Evolutionary conservation across 35 echinoderm and acorn worm genomes (phyloP).

Genomic region (Strongylocentrotus purpuratus): DNA sequence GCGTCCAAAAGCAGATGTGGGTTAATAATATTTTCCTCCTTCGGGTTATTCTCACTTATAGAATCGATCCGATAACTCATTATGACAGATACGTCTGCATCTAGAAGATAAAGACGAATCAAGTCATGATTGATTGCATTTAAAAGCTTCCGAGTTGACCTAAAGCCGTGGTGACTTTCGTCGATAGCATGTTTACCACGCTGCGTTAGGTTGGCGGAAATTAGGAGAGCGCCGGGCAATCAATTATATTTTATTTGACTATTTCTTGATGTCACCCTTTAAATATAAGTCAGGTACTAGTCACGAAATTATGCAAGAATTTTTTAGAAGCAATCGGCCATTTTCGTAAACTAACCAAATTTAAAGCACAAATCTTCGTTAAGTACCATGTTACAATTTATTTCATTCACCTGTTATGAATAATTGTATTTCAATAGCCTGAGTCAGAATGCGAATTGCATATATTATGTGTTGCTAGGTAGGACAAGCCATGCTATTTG

Average conservation of each 20-base stretch:
- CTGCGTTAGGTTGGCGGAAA: neutral
- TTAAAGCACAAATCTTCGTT: no score
- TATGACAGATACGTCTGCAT: neutral
- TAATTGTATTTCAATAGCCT: no score
- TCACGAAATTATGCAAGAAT: no score
- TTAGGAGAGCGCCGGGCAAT: neutral
- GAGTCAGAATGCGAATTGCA: no score
- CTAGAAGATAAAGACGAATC: neutral
- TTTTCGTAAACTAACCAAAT: no score
- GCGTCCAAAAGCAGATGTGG: neutral
- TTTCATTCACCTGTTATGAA: no score
- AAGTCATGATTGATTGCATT: constrained; percentile 4
- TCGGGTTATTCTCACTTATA: neutral
- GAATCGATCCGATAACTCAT: neutral
- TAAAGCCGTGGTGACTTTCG: neutral
- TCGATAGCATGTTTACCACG: neutral
- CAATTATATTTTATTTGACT: neutral
- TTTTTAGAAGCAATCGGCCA: no score
- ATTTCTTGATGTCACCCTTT: neutral
- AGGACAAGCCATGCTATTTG: no score
- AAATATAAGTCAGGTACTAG: neutral
- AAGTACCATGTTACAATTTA: no score
- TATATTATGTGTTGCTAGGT: no score
- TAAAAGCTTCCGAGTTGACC: neutral
- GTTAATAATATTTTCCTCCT: neutral